phyloP scores from a whole-genome alignment of 2,113 vertebrate species.

The Prinia subflava region DNA sequence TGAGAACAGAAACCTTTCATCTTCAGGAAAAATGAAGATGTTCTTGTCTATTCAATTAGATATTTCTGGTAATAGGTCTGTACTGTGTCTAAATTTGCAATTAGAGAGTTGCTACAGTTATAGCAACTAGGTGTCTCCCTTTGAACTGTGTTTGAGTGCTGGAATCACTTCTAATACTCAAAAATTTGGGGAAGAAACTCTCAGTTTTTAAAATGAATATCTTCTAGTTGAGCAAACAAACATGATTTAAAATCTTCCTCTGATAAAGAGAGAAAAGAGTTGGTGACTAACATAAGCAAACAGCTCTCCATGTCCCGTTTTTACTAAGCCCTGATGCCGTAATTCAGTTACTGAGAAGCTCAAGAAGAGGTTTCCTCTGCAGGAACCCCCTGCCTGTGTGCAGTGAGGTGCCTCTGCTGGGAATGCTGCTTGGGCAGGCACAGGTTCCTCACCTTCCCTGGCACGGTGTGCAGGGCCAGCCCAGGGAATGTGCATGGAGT shows the following conservation, averaged over 20 bases:
- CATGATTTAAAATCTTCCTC: neutral
- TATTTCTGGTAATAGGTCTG: neutral
- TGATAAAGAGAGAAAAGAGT: neutral
- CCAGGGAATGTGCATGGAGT: rapidly evolving
- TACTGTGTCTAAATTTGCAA: neutral
- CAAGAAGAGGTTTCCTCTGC: neutral
- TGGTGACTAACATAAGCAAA: neutral
- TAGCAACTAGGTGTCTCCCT: neutral
- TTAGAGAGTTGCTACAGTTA: neutral
- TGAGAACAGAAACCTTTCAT: neutral
- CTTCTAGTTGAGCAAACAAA: neutral
- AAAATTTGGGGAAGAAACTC: neutral
- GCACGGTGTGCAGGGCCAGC: neutral
- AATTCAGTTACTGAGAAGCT: neutral
- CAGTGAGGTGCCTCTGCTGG: neutral
- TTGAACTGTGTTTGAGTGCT: neutral
- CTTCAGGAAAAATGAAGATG: neutral
- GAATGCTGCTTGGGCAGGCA: neutral
- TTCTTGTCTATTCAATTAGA: neutral
- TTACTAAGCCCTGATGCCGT: neutral
- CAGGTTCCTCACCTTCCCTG: neutral
- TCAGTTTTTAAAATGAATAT: rapidly evolving
- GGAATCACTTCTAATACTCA: neutral
- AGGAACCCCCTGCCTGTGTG: rapidly evolving
- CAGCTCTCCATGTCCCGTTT: neutral